Base-by-base conservation (phyloP, 2,888 invertebrate species). In the Sicus ferrugineus region DNA sequence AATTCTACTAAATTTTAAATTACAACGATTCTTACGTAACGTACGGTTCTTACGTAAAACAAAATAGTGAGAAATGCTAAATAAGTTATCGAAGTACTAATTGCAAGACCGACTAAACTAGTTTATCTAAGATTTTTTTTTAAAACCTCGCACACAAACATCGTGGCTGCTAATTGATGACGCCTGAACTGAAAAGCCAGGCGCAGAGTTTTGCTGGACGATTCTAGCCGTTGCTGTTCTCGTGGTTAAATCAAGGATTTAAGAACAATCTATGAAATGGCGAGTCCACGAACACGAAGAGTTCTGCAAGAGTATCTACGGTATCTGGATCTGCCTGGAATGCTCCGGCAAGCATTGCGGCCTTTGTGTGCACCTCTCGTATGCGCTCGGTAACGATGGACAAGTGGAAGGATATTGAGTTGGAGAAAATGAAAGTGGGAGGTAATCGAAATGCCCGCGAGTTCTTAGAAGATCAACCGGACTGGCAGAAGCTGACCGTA, bases 261-360 rank as follows among this genome's bases (percentile, higher is more conserved):
- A 66, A 68, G 21, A n/a, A n/a, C n/a, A n/a, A n/a, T n/a, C n/a
- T n/a, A n/a, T n/a, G n/a, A 67, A 21, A 98, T 98, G 98, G 97
- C 98, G 74, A 97, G 97, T 85, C 98, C 98, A 74, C 89, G 96
- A 84, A 98, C 98, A 67, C 90, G 96, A 80, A 90, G 96, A 79
- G 92, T 95, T 78, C 87, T 99, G 68, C 94, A 95, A 84, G 96
- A 96, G 77, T 87, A 95, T 97, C 28, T 99, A 99, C 87, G 99
- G 98, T 69, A 96, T 99, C 80, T 99, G 98, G 97, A 98, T 99
- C 75, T 99, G 99, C 83, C 87, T 99, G 77, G 98, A 99, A 86
- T 99, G 99, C 85, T 98, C 98, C 9, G 99, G 98, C 48, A 95
- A 97, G 82, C 99, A 99, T 86, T 90, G 99, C 80, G 94, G 98